Conservation (phyloP, 2,888 invertebrate genomes). For the Orchesella flavescens region DNA sequence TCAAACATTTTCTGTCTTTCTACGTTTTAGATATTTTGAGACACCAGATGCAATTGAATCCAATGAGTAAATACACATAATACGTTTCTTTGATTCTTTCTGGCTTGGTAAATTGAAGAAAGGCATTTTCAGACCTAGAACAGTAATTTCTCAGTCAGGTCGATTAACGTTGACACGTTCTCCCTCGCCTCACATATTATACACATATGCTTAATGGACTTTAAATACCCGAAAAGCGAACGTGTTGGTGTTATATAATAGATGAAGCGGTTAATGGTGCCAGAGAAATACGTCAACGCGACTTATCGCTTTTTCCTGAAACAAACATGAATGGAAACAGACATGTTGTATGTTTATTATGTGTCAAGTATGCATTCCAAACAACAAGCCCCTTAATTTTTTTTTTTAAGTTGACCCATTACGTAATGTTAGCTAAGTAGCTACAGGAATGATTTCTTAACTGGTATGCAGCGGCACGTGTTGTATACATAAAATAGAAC, state of each 20-base stretch:
- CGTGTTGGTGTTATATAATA: constrained; percentile 10
- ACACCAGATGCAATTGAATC: constrained; percentile 56
- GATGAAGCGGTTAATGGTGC: constrained; percentile 48
- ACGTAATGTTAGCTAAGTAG: constrained; percentile 19
- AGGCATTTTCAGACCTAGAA: neutral
- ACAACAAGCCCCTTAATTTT: constrained; percentile 23
- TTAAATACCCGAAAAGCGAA: constrained; percentile 38
- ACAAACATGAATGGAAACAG: constrained; percentile 37
- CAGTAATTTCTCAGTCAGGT: constrained; percentile 37
- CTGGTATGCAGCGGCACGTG: constrained; percentile 64
- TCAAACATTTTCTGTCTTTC: neutral
- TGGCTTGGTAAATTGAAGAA: neutral
- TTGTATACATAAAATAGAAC: constrained; percentile 43
- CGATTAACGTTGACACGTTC: constrained; percentile 59
- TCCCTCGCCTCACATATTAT: neutral
- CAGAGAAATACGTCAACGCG: constrained; percentile 34
- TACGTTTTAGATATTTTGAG: neutral
- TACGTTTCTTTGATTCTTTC: neutral
- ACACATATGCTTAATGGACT: constrained; percentile 22
- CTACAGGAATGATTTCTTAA: neutral
- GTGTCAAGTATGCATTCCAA: constrained; percentile 21
- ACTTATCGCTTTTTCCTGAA: constrained; percentile 16
- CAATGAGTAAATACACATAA: neutral
- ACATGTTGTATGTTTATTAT: constrained; percentile 57
- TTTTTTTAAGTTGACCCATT: constrained; percentile 21